Evolutionary conservation across 2,113 vertebrate genomes (phyloP).

Genomic region (Malurus alboscapulatus): DNA sequence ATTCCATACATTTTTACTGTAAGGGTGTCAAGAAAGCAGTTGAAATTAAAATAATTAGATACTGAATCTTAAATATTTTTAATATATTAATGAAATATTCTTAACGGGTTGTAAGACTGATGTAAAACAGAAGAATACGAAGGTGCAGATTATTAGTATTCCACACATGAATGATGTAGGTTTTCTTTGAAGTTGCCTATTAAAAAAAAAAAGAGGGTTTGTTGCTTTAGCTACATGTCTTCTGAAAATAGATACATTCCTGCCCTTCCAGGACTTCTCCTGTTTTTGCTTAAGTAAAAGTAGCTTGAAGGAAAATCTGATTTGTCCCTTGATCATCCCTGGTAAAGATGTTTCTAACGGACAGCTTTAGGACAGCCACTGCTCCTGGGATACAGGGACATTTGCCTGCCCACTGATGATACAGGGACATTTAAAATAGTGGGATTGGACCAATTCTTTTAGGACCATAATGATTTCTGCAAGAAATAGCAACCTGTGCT

Average conservation of each 20-base stretch:
- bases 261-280: not conserved
- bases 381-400: not conserved
- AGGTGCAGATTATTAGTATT: not conserved
- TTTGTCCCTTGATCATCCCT: not conserved
- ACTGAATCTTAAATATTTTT: not conserved
- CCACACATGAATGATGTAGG: not conserved
- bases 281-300: not conserved
- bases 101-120: not conserved
- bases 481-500: not conserved
- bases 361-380: not conserved
- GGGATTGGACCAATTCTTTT: not conserved
- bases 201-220: not conserved
- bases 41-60: not conserved
- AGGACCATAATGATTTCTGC: not conserved
- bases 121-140: not conserved
- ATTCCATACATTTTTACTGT: not conserved
- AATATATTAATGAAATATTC: not conserved
- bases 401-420: not conserved
- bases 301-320: not conserved
- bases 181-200: conserved; percentile 17
- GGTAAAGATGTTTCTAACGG: not conserved
- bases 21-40: not conserved
- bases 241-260: not conserved
- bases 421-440: not conserved
- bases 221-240: not conserved